Evolutionary conservation across 2,888 invertebrate species (phyloP), one percentile per base, ranked within the genome.

Genomic region (Netelia inedita): DNA sequence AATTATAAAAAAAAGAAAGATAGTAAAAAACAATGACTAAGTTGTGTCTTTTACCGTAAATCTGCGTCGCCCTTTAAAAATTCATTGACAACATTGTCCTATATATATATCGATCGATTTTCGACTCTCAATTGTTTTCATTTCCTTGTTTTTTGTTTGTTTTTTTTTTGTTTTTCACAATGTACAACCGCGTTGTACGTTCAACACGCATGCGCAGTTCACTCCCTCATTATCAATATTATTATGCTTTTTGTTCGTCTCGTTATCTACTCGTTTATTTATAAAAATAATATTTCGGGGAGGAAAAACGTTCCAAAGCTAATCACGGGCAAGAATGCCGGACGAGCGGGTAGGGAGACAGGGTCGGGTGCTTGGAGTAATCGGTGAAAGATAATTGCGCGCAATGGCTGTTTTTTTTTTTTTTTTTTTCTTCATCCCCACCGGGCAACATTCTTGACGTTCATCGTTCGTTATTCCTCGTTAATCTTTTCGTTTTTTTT

Each of bases 1-100:
- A 71, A 82, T 83, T 41, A 57, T 19, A 57, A 57, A 19, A 57
- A 57, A 55, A 55, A 19, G 9, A 57, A 92, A 93, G 91, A 92
- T 92, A 92, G 92, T 92, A 92, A 92, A 92, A 93, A 92, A 93
- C 92, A 93, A 91, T 93, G 92, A 93, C 93, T 93, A 92, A 93
- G 91, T 92, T 91, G 91, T 89, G 90, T 89, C 87, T 90, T 91
- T 91, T 88, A 89, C 89, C 88, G 87, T 89, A 89, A 90, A 71
- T 73, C 88, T 90, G 89, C 88, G 87, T 89, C 91, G 89, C 88
- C 89, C 89, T 89, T 91, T 85, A 91, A 91, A 92, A 50, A 90
- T 23, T 71, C 28, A 79, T 71, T 55, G 65, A 72, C 79, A 79
- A 87, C 88, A 87, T 88, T 85, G 87, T 90, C 90, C 87, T 90